Percentiles rank a stretch among this genome's conserved stretches.
Evolutionary conservation across 2,888 invertebrate species (phyloP).

Genomic region (Pachycephus smyrnensis): DNA sequence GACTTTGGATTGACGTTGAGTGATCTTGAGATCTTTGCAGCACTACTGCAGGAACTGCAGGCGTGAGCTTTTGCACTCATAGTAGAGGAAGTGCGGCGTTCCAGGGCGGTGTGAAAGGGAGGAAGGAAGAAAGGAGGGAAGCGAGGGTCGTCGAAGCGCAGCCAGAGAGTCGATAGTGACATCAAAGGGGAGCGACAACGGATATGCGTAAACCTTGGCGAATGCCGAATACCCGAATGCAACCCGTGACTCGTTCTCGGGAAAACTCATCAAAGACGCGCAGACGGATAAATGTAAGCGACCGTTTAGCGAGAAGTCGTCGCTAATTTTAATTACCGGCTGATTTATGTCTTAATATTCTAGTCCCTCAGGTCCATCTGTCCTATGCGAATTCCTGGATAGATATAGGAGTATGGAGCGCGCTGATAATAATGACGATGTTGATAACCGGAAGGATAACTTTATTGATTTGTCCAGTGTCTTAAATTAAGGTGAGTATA

Average conservation of each 20-base stretch:
- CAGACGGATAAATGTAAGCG: slow-evolving; percentile 64
- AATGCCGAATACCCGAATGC: slow-evolving; percentile 33
- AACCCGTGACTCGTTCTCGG: slow-evolving; percentile 41
- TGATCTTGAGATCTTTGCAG: neutral
- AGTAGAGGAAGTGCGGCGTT: neutral
- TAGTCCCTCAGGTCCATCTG: neutral
- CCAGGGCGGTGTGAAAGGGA: neutral
- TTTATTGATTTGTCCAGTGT: neutral
- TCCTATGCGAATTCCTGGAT: neutral
- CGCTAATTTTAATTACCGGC: slow-evolving; percentile 64
- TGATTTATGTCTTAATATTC: slow-evolving; percentile 53
- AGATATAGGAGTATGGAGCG: neutral
- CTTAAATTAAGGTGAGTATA: neutral
- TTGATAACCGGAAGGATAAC: neutral
- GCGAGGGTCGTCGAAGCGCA: neutral
- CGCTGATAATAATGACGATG: neutral
- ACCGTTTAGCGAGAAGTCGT: slow-evolving; percentile 63
- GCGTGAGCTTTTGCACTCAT: neutral
- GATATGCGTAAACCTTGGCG: slow-evolving; percentile 60
- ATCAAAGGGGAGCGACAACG: slow-evolving; percentile 66
- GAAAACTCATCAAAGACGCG: slow-evolving; percentile 64
- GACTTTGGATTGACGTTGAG: neutral
- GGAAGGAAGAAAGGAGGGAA: slow-evolving; percentile 9
- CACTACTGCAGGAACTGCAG: neutral
- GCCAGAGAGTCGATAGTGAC: slow-evolving; percentile 42